A percentile compares a stretch with the other conserved stretches of the same genome.
phyloP scores from a whole-genome alignment of 1,140 invertebrate species.

The Mizuhopecten yessoensis region DNA sequence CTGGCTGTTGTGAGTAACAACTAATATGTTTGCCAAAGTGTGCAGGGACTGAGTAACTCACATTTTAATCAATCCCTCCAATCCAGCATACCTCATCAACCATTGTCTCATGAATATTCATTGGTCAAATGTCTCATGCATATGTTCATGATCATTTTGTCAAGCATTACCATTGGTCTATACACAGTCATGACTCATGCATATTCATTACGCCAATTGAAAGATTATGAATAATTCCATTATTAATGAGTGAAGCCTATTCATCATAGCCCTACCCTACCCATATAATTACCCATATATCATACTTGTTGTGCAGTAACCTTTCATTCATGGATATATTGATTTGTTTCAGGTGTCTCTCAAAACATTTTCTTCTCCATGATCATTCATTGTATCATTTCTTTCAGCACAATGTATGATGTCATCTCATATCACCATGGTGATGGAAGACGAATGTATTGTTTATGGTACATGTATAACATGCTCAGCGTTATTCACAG shows the following conservation, averaged over 20 bases:
- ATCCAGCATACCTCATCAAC: not conserved
- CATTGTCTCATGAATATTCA: too few relatives aligned
- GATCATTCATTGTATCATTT: not conserved
- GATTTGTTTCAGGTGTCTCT: not conserved
- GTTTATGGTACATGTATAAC: not conserved
- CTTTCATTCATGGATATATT: not conserved
- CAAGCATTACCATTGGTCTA: not conserved
- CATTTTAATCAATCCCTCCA: not conserved
- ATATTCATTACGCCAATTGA: not conserved
- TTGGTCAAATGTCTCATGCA: too few relatives aligned
- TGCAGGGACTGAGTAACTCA: not conserved
- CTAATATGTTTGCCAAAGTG: not conserved
- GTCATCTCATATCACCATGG: not conserved
- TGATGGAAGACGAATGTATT: not conserved
- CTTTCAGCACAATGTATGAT: not conserved
- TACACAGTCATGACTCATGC: not conserved
- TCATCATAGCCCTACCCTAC: not conserved
- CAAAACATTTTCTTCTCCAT: not conserved
- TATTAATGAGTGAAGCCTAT: not conserved
- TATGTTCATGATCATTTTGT: too few relatives aligned
- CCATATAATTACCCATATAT: not conserved
- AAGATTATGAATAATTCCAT: too few relatives aligned
- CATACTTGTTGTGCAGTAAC: not conserved
- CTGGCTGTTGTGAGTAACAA: conserved; percentile 24
- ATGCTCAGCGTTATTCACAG: not conserved